Percentiles rank a stretch among this genome's conserved stretches.
phyloP scores from a whole-genome alignment of 30 jellyfish, hydroid and myxozoan genomes.

The Pseudorhiza aurosa region DNA sequence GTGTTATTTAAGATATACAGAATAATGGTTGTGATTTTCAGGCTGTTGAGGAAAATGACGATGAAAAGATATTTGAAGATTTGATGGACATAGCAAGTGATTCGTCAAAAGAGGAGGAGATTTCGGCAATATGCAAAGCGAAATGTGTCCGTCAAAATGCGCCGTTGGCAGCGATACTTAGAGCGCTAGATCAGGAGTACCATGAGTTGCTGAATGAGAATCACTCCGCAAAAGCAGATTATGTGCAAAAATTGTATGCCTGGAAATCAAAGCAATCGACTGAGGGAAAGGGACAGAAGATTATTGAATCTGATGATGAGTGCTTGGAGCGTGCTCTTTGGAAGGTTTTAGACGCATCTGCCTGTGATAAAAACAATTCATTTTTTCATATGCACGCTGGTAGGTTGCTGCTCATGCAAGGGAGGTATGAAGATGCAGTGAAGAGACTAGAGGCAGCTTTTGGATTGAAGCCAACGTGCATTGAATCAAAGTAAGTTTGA shows the following conservation, averaged over 20 bases:
- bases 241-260: conserved; percentile 75
- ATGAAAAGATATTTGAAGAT: conserved; percentile 42
- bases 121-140: conserved; percentile 60
- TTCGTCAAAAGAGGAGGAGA: conserved; percentile 80
- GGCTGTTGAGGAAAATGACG: conserved; percentile 34
- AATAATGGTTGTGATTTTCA: too few relatives aligned
- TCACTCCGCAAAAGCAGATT: conserved; percentile 86
- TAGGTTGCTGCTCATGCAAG: conserved; percentile 55
- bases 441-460: conserved; percentile 73
- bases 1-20: too few relatives aligned
- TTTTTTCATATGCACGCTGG: conserved; percentile 74
- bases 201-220: conserved; percentile 64
- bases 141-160: conserved; percentile 53
- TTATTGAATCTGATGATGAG: conserved; percentile 11
- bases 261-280: conserved; percentile 71
- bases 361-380: conserved; percentile 45
- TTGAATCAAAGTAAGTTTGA: conserved; percentile 70
- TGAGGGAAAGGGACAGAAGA: background rate
- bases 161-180: conserved; percentile 51
- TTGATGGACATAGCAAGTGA: conserved; percentile 71
- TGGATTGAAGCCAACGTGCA: conserved; percentile 74
- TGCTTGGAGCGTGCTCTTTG: conserved; percentile 59
- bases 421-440: conserved; percentile 60
- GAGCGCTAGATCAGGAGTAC: conserved; percentile 85
- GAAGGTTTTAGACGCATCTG: conserved; percentile 74